Base-by-base conservation (phyloP, 2,797 vertebrate genomes). In the Parotocinclus haroldoi region DNA sequence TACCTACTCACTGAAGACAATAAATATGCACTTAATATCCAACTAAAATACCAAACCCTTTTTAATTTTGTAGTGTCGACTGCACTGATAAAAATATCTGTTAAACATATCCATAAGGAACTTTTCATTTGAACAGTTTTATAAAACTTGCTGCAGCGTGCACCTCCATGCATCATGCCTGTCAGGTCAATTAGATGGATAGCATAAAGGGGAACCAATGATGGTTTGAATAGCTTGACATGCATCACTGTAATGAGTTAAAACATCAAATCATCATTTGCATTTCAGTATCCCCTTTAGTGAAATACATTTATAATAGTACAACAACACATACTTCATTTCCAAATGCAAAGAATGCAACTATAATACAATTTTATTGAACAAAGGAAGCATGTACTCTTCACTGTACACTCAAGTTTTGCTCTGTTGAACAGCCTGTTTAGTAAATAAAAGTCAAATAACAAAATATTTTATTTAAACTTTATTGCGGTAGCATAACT, bases 91-190 rank as follows among this genome's bases (percentile, higher is more conserved):
- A 39, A 50, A 48, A 49, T 27, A 27, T 27, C 53, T 66, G n/a
- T 44, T 44, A 51, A 16, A 14, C 48, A 58, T 12, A 49, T 38
- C 10, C 44, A 18, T 3, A 5, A 9, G 27, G 52, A 4, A 19
- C 10, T 42, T 10, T 53, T 42, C 11, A 9, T 42, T 44, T 64
- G 18, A 14, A 17, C 17, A 5, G 7, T 14, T 4, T n/a, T 50
- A 8, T 0, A 9, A 16, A 17, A 14, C 48, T 16, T 14, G 14
- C 19, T 36, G 10, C 52, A 48, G 17, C 46, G 52, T 52, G 54
- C 48, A 44, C 40, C 53, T 63, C 19, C 55, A 58, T 45, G 54
- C 68, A 58, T 53, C 59, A 56, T 63, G 61, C 46, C 48, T 70
- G 49, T 59, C 40, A 40, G 12, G 38, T 13, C 8, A 37, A n/a